phyloP scores from a whole-genome alignment of 2,888 invertebrate species.

The Pediacus dermestoides region DNA sequence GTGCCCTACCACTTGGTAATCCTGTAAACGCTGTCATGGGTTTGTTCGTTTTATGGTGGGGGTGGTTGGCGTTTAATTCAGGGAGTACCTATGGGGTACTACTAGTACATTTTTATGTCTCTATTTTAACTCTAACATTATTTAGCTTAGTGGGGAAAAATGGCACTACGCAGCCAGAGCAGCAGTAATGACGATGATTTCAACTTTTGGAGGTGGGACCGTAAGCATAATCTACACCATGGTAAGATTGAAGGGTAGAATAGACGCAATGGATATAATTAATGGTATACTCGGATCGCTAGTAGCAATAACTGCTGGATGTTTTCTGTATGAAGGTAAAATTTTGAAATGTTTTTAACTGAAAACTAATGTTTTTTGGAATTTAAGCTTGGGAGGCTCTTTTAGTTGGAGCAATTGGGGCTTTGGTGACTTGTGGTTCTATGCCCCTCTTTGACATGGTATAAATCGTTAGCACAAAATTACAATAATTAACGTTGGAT shows the following conservation, averaged over 20 bases:
- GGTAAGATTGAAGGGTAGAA: conserved; percentile 63
- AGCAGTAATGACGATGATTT: conserved; percentile 86
- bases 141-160: conserved; percentile 69
- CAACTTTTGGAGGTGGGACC: conserved; percentile 85
- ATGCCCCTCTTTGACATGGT: conserved; percentile 73
- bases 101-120: too few species aligned
- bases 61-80: conserved; percentile 93
- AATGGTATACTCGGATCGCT: conserved; percentile 85
- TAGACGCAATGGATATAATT: conserved; percentile 81
- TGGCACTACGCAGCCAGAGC: conserved; percentile 91
- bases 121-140: too few species aligned
- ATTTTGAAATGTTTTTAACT: too few species aligned
- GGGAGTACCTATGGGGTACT: conserved; percentile 82
- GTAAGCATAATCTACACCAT: conserved; percentile 65
- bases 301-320: conserved; percentile 85
- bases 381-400: conserved; percentile 75
- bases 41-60: conserved; percentile 93
- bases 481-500: conserved; percentile 7
- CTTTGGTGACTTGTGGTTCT: conserved; percentile 64
- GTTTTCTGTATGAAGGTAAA: conserved; percentile 68
- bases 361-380: conserved; percentile 7
- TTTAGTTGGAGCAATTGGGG: conserved; percentile 77
- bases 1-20: conserved; percentile 75
- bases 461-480: conserved; percentile 10
- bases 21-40: conserved; percentile 91